Evolutionary conservation across 2,888 invertebrate species (phyloP).

Genomic region (Pseudococcus longispinus): DNA sequence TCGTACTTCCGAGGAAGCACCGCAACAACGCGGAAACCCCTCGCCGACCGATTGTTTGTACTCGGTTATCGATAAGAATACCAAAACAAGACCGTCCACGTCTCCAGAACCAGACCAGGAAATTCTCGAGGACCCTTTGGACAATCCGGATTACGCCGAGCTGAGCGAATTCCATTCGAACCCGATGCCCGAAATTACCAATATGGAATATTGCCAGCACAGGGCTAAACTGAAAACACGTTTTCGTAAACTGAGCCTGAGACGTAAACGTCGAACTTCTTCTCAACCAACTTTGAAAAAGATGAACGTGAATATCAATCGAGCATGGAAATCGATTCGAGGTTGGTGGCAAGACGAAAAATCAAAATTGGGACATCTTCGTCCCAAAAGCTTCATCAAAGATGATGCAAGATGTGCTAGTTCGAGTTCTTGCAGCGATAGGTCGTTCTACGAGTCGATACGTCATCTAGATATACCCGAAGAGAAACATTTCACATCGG

Average conservation of each 20-base stretch:
- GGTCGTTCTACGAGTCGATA: constrained; percentile 48
- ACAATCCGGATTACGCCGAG: constrained; percentile 45
- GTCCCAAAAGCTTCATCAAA: constrained; percentile 24
- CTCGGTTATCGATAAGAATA: constrained; percentile 27
- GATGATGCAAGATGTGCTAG: neutral
- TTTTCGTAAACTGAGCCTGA: constrained; percentile 57
- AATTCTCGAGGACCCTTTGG: neutral
- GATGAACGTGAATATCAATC: constrained; percentile 57
- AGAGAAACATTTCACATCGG: neutral
- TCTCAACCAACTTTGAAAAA: constrained; percentile 53
- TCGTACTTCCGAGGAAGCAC: neutral
- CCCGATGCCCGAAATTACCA: neutral
- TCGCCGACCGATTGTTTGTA: neutral
- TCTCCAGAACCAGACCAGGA: neutral
- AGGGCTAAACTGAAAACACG: constrained; percentile 57
- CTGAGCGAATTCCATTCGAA: constrained; percentile 32
- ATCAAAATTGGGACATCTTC: constrained; percentile 57
- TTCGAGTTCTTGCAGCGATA: constrained; percentile 29
- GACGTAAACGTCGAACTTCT: constrained; percentile 54
- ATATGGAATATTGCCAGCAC: constrained; percentile 58
- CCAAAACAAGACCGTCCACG: neutral
- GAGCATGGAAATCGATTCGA: constrained; percentile 59
- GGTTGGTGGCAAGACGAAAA: constrained; percentile 60
- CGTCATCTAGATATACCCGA: neutral
- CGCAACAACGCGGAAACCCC: neutral